Conservation (phyloP, 2,888 invertebrate species). For the Volucella zonaria region DNA sequence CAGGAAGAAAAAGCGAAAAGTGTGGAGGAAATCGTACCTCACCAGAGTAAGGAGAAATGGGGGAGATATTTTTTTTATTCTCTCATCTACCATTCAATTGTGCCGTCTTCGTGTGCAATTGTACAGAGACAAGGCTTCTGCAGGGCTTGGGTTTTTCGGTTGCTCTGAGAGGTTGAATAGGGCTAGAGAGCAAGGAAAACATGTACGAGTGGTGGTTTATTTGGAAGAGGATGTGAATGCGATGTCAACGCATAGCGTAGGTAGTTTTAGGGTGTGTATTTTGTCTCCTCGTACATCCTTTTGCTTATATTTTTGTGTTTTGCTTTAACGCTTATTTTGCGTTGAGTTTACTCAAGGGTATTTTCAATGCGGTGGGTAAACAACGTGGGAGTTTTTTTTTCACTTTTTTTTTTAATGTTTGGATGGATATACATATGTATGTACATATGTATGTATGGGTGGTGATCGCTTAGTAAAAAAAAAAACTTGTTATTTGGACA, state of each 20-base stretch:
- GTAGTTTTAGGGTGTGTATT: constrained; percentile 44
- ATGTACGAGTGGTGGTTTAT: background rate
- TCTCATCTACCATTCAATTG: constrained; percentile 23
- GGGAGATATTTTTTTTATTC: constrained; percentile 27
- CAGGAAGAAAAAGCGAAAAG: constrained; percentile 19
- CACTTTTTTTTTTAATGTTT: background rate
- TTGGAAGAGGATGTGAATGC: constrained; percentile 47
- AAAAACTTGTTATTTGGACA: constrained; percentile 49
- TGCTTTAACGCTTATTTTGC: constrained; percentile 52
- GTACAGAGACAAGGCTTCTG: constrained; percentile 11
- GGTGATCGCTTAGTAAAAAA: constrained; percentile 10
- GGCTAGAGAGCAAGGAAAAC: background rate
- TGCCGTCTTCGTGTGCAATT: constrained; percentile 49
- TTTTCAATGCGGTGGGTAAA: constrained; percentile 2
- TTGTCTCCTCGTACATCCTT: constrained; percentile 49
- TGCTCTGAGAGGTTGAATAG: constrained; percentile 13
- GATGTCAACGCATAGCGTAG: constrained; percentile 31
- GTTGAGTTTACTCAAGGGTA: constrained; percentile 28
- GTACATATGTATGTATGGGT: background rate
- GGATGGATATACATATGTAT: background rate
- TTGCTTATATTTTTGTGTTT: constrained; percentile 33
- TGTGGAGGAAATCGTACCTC: constrained; percentile 39
- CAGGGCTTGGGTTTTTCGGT: constrained; percentile 8
- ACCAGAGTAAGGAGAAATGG: constrained; percentile 60
- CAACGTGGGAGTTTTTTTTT: constrained; percentile 19